A percentile compares a stretch with the other conserved stretches of the same genome.
Evolutionary conservation across 2,113 vertebrate species (phyloP).

Genomic region (Sinocyclocheilus rhinocerous): DNA sequence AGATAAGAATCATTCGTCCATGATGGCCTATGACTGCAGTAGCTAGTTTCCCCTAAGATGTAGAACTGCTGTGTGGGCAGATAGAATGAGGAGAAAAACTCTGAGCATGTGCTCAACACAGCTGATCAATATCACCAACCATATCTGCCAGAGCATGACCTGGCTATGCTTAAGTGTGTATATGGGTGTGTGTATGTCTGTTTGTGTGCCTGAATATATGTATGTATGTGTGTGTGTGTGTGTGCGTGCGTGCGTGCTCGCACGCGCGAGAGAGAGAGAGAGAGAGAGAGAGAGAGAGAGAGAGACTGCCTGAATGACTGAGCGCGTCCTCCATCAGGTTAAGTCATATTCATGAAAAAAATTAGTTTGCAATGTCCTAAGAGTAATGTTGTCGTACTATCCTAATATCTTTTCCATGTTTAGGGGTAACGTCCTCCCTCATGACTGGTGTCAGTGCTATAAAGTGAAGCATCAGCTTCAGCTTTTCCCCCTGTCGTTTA

Average conservation of each 20-base stretch:
- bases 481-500: no score
- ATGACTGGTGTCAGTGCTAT: no score
- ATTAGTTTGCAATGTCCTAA: no score
- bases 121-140: conserved; percentile 59
- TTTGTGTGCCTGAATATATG: not conserved
- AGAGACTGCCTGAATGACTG: no score
- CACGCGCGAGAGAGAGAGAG: no score
- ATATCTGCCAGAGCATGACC: conserved; percentile 35
- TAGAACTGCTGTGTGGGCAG: conserved; percentile 20
- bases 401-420: no score
- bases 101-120: conserved; percentile 52
- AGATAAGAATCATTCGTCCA: conserved; percentile 25
- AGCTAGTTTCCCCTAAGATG: not conserved
- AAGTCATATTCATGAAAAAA: no score
- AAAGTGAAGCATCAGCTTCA: no score
- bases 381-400: no score
- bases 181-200: not conserved
- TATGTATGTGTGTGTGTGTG: conserved; percentile 7
- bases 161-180: conserved; percentile 29
- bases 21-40: not conserved
- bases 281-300: no score
- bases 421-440: no score
- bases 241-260: not conserved
- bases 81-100: conserved; percentile 1
- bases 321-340: no score